Conservation (phyloP, 2,888 invertebrate genomes). For the Papilio demoleus region DNA sequence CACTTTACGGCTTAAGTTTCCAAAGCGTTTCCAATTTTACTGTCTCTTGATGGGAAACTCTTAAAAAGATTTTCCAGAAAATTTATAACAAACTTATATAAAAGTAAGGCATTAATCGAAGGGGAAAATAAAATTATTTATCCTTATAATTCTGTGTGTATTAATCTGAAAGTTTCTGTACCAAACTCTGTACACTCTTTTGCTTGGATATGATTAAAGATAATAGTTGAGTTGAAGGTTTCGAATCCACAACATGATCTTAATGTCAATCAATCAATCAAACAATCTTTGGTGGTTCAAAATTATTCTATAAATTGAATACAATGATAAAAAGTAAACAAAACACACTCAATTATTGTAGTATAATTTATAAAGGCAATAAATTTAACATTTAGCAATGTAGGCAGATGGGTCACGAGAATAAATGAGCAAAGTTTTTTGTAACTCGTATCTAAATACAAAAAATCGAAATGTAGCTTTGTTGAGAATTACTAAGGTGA, state of each 20-base stretch:
- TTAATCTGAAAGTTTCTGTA: no score
- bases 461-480: slow-evolving; percentile 14
- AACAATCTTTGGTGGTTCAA: no score
- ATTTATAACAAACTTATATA: slow-evolving; percentile 10
- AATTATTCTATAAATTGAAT: no score
- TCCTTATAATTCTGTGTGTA: not conserved
- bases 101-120: not conserved
- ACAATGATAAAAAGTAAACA: not conserved
- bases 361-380: slow-evolving; percentile 10
- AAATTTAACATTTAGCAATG: slow-evolving; percentile 6
- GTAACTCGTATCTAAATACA: slow-evolving; percentile 3
- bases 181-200: no score
- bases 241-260: no score
- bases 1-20: slow-evolving; percentile 29
- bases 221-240: no score
- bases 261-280: no score
- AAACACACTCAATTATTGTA: not conserved
- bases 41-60: slow-evolving; percentile 29
- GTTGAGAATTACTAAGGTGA: slow-evolving; percentile 6
- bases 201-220: no score
- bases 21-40: slow-evolving; percentile 25
- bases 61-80: slow-evolving; percentile 25
- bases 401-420: slow-evolving; percentile 18
- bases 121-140: not conserved
- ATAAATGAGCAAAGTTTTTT: slow-evolving; percentile 20